These are phyloP conservation scores for Nowickia ferox DNA, from an alignment of 2,888 invertebrate genomes.

Conservation along the genomic window DNA sequence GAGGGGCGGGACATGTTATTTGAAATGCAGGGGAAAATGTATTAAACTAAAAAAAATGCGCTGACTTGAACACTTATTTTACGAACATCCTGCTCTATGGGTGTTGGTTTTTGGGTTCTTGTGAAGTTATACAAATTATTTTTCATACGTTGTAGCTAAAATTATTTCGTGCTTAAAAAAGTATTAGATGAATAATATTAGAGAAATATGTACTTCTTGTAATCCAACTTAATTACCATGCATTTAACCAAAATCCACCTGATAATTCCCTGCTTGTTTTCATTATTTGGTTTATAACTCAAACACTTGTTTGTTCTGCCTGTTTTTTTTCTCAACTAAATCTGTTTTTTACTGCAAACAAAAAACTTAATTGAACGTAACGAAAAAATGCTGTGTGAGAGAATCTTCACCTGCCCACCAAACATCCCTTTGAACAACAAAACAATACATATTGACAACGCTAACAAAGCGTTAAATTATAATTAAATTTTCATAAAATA, in stretches of 20 bases:
- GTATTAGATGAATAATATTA: too few species aligned
- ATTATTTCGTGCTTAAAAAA: too few species aligned
- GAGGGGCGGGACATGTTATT: too few species aligned
- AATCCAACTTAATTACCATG: slow-evolving; percentile 23
- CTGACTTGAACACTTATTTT: too few species aligned
- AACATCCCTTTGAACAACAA: slow-evolving; percentile 12
- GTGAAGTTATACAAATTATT: too few species aligned
- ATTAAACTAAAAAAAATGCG: too few species aligned
- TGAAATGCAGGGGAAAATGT: too few species aligned
- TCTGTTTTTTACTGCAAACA: slow-evolving; percentile 57
- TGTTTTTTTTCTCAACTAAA: slow-evolving; percentile 29
- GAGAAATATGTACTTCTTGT: neutral
- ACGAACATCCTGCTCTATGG: too few species aligned
- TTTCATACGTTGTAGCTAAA: too few species aligned
- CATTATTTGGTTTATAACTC: neutral
- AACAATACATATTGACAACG: slow-evolving; percentile 31
- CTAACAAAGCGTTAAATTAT: slow-evolving; percentile 69
- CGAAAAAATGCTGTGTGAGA: slow-evolving; percentile 42
- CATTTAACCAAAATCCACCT: slow-evolving; percentile 57
- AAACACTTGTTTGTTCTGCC: slow-evolving; percentile 36
- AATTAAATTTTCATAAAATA: slow-evolving; percentile 66
- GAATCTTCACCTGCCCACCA: slow-evolving; percentile 52
- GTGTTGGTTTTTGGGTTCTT: too few species aligned
- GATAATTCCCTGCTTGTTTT: slow-evolving; percentile 30
- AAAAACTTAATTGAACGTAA: slow-evolving; percentile 59